These are phyloP conservation scores for Megastigmus dorsalis DNA, from an alignment of 2,888 invertebrate genomes.

Conservation along the genomic window DNA sequence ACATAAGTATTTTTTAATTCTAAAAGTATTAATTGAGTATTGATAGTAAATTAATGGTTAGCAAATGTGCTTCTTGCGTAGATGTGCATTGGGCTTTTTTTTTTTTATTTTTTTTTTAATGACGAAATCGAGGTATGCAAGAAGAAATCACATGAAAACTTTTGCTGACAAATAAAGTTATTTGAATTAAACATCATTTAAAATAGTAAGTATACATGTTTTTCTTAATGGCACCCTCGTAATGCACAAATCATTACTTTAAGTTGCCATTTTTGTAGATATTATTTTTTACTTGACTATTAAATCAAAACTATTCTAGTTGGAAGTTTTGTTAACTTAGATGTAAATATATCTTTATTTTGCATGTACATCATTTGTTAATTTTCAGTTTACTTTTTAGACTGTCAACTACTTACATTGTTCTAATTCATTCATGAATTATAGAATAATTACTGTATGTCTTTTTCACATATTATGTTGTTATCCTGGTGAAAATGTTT, in stretches of 20 bases:
- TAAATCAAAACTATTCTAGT: too few relatives aligned
- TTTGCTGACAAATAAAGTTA: slow-evolving; percentile 3
- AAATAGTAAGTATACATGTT: slow-evolving; percentile 46
- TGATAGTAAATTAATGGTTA: slow-evolving; percentile 24
- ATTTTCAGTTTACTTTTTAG: slow-evolving; percentile 21
- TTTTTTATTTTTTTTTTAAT: slow-evolving; percentile 37
- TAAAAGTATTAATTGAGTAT: slow-evolving; percentile 25
- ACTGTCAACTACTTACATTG: background rate
- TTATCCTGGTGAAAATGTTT: slow-evolving; percentile 46
- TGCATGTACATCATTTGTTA: slow-evolving; percentile 24
- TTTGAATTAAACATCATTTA: slow-evolving; percentile 19
- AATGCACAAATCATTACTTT: slow-evolving; percentile 18
- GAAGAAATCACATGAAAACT: slow-evolving; percentile 38
- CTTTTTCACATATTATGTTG: slow-evolving; percentile 1
- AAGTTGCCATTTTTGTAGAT: slow-evolving; percentile 20
- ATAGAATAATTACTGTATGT: background rate
- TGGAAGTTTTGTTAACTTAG: too few relatives aligned
- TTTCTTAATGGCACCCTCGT: slow-evolving; percentile 41
- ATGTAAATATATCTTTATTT: too few relatives aligned
- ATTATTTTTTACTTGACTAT: too few relatives aligned
- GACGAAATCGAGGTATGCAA: slow-evolving; percentile 45
- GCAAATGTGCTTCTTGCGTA: slow-evolving; percentile 33
- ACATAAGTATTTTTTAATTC: slow-evolving; percentile 26
- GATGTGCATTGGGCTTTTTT: slow-evolving; percentile 47
- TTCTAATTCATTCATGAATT: background rate